A percentile compares a stretch with the other conserved stretches of the same genome.
Evolutionary conservation across 2,797 vertebrate species (phyloP).

Genomic region (Hybognathus amarus): DNA sequence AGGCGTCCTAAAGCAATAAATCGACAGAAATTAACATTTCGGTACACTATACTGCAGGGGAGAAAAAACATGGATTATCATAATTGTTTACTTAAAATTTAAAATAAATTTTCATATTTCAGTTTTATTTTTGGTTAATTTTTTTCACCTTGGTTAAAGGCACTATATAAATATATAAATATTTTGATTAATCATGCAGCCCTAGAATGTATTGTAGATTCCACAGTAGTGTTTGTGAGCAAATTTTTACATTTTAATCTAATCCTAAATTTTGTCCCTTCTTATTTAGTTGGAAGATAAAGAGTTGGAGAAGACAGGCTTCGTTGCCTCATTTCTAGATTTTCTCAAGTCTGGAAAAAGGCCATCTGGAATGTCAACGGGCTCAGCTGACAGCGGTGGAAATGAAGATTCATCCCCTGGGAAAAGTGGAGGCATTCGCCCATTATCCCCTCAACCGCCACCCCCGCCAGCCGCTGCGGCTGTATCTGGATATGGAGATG

Average conservation of each 20-base stretch:
- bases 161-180: no score
- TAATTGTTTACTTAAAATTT: no score
- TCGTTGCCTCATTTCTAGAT: conserved; percentile 93
- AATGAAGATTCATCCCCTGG: conserved; percentile 78
- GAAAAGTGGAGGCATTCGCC: conserved; percentile 78
- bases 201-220: conserved; percentile 66
- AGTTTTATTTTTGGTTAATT: no score
- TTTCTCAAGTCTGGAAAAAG: conserved; percentile 92
- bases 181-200: not conserved
- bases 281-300: conserved; percentile 85
- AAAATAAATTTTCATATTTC: not conserved
- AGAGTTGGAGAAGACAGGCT: conserved; percentile 89
- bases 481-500: conserved; percentile 73
- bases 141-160: no score
- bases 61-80: no score
- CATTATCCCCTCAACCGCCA: conserved; percentile 75
- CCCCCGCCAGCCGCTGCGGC: conserved; percentile 73
- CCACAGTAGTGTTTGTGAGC: not conserved
- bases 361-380: conserved; percentile 76
- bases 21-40: no score
- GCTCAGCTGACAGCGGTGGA: conserved; percentile 72
- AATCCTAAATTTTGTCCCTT: not conserved
- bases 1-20: no score
- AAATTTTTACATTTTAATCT: not conserved
- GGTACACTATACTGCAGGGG: no score